Base-by-base conservation (phyloP, 30 jellyfish, hydroid and myxozoan genomes). In the Morbakka virulenta region DNA sequence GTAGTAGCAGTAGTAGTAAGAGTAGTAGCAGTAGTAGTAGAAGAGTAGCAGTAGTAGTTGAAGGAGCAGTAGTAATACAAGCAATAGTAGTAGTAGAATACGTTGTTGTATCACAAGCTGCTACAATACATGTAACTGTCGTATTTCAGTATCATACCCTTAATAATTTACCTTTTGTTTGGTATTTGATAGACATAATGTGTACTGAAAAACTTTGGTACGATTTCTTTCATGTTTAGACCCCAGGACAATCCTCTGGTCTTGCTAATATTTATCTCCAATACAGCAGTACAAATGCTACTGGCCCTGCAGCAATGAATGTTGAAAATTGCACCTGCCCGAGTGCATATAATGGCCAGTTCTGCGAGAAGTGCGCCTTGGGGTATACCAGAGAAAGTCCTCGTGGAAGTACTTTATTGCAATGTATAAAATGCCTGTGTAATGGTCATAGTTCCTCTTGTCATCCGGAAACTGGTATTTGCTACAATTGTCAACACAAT, bases 251-350 rank as follows among this genome's bases (percentile, higher is more conserved):
- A 50, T 82, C 69, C 72, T 53, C 93, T 52, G 95, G 89, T 12
- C 74, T 89, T 21, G 67, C 95, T 1, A 64, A 67, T 53, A 49
- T 89, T 13, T 41, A 69, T 20, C 76, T 89, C 93, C 75, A 77
- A 24, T 76, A 89, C 79, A 81, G 95, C 73, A n/a, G n/a, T n/a
- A 53, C 89, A 9, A 64, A 62, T 41, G 75, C 64, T 2, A 26
- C 62, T 22, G 34, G 74, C 0, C 35, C 82, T 27, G 78, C 71
- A 1, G 84, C 97, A 21, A 4, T 27, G 31, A 89, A 89, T 50
- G 97, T 89, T 2, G 97, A 89, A 65, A 73, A 82, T 32, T 89
- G 97, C 34, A 49, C 85, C 48, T 89, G 97, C 33, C 94, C 94
- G 0, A 29, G 57, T 4, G 84, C 88, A 0, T 89, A 89, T 64